phyloP scores from a whole-genome alignment of 2,797 vertebrate species.

The Erethizon dorsatum region DNA sequence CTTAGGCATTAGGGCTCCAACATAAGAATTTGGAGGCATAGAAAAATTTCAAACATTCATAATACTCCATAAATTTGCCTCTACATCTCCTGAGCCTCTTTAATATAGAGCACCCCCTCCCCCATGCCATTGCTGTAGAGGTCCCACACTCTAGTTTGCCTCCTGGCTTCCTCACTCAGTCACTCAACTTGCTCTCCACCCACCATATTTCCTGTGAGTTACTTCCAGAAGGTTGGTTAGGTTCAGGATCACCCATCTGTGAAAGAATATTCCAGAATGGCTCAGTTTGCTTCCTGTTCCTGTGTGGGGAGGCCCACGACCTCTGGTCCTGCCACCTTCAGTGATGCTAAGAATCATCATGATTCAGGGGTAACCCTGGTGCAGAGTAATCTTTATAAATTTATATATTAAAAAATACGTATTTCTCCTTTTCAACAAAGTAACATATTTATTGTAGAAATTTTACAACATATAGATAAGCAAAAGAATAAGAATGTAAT shows the following conservation, averaged over 20 bases:
- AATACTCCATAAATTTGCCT: background rate
- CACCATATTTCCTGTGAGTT: background rate
- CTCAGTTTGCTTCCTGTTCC: background rate
- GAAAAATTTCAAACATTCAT: background rate
- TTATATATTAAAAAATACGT: background rate
- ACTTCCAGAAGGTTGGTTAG: background rate
- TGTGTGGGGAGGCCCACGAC: background rate
- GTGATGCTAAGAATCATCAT: background rate
- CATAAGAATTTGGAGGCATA: background rate
- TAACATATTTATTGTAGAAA: background rate
- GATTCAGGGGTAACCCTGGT: background rate
- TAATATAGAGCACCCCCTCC: accelerated
- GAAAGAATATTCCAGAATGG: background rate
- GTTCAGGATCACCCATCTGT: background rate
- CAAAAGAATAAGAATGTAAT: slow-evolving; percentile 14
- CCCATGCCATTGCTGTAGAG: background rate
- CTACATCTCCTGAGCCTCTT: background rate
- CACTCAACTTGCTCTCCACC: background rate
- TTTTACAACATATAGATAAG: background rate
- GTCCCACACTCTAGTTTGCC: background rate
- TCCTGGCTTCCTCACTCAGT: background rate
- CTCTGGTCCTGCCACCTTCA: background rate
- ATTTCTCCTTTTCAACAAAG: background rate
- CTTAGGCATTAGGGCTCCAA: background rate
- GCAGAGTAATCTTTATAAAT: background rate